Evolutionary conservation across 2,797 vertebrate species (phyloP).

Genomic region (Semaprochilodus insignis): DNA sequence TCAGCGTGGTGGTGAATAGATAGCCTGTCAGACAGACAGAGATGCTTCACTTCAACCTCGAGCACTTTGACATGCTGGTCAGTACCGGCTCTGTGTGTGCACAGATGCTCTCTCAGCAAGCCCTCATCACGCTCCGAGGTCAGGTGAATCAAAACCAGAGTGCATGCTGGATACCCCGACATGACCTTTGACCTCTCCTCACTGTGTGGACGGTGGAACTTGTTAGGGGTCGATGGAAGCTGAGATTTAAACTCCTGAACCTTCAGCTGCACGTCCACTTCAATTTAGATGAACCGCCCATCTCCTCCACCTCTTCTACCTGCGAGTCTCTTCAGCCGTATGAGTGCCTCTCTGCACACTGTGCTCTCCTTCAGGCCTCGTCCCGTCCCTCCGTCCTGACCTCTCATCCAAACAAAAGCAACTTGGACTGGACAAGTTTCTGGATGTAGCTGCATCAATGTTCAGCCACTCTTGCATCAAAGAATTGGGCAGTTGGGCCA

Average conservation of each 20-base stretch:
- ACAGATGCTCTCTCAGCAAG: background rate
- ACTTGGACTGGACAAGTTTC: too few relatives aligned
- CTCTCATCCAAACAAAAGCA: too few relatives aligned
- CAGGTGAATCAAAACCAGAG: slow-evolving; percentile 23
- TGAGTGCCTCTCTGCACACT: background rate
- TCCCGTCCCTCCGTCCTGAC: too few relatives aligned
- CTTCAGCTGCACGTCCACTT: background rate
- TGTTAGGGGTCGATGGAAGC: slow-evolving; percentile 16
- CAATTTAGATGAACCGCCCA: background rate
- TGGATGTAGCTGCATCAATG: too few relatives aligned
- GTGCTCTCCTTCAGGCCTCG: too few relatives aligned
- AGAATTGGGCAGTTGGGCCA: too few relatives aligned
- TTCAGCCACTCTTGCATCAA: too few relatives aligned
- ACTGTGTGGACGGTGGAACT: background rate
- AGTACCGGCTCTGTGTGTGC: background rate
- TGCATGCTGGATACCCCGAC: slow-evolving; percentile 32
- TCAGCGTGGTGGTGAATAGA: too few relatives aligned
- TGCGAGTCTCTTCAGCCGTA: background rate
- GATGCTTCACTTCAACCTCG: background rate
- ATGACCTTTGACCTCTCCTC: slow-evolving; percentile 24
- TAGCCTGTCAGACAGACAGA: background rate
- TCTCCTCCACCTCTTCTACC: background rate
- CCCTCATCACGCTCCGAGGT: background rate
- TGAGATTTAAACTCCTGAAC: slow-evolving; percentile 32
- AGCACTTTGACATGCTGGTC: slow-evolving; percentile 12